phyloP scores from a whole-genome alignment of 1,140 invertebrate species.

The Arctopsyche grandis region DNA sequence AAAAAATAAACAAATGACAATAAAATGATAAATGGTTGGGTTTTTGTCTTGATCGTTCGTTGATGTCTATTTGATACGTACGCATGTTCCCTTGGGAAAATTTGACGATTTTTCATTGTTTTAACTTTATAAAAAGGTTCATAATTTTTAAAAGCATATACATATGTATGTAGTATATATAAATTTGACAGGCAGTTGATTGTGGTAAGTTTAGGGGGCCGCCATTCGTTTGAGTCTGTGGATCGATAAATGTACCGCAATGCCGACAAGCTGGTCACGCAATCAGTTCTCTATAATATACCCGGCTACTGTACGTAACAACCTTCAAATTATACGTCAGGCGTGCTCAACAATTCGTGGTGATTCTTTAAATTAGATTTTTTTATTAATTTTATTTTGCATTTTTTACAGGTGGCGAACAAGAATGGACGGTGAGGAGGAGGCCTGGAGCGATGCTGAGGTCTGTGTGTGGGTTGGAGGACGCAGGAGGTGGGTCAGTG shows the following conservation, averaged over 20 bases:
- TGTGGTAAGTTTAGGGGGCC: conserved; percentile 28
- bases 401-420: conserved; percentile 10
- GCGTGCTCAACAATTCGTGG: background rate
- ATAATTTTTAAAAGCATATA: background rate
- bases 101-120: background rate
- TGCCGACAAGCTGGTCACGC: conserved; percentile 43
- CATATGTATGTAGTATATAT: background rate
- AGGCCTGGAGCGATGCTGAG: conserved; percentile 66
- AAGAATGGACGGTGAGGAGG: conserved; percentile 60
- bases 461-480: conserved; percentile 82
- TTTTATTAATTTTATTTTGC: background rate
- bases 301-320: conserved; percentile 33
- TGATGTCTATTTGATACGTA: background rate
- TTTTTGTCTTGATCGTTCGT: background rate
- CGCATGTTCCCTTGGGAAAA: background rate
- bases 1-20: too few relatives aligned
- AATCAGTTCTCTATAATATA: conserved; percentile 38
- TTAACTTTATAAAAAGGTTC: background rate
- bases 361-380: background rate
- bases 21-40: background rate
- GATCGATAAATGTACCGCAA: conserved; percentile 46
- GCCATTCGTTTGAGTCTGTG: conserved; percentile 31
- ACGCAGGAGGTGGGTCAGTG: conserved; percentile 81
- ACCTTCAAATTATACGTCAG: conserved; percentile 39
- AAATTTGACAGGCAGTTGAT: conserved; percentile 22